Percentiles rank a stretch among this genome's conserved stretches.
phyloP scores from a whole-genome alignment of 2,888 invertebrate species.

The Oscheius myriophilus region DNA sequence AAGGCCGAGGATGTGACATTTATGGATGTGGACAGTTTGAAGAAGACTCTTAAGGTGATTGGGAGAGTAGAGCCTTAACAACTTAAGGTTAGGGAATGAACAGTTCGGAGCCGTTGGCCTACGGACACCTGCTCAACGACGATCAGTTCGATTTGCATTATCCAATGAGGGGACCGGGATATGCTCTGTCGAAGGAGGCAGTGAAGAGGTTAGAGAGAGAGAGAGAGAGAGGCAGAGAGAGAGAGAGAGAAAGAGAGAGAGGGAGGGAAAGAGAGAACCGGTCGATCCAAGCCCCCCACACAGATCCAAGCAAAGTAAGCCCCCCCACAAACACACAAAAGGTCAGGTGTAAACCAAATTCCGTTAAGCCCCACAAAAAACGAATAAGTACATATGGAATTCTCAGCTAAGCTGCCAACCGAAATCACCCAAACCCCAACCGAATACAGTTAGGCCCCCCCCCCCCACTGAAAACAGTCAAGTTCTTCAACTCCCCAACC shows the following conservation, averaged over 20 bases:
- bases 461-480: no score
- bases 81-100: not conserved
- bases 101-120: slow-evolving; percentile 1
- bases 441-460: no score
- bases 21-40: slow-evolving; percentile 5
- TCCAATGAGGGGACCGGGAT: not conserved
- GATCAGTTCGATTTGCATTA: not conserved
- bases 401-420: no score
- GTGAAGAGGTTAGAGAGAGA: not conserved
- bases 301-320: no score
- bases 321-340: no score
- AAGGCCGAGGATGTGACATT: not conserved
- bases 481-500: no score
- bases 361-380: no score
- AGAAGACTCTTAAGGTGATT: not conserved
- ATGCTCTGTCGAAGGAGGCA: slow-evolving; percentile 10
- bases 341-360: no score
- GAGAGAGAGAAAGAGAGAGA: slow-evolving; percentile 6
- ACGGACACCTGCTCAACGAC: not conserved
- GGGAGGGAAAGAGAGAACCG: not conserved
- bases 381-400: no score
- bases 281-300: no score
- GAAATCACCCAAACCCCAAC: no score
- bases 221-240: slow-evolving; percentile 6
- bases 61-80: no score